These are phyloP conservation scores for Hemitrygon akajei DNA, from an alignment of 2,797 vertebrate species.

Conservation along the genomic window DNA sequence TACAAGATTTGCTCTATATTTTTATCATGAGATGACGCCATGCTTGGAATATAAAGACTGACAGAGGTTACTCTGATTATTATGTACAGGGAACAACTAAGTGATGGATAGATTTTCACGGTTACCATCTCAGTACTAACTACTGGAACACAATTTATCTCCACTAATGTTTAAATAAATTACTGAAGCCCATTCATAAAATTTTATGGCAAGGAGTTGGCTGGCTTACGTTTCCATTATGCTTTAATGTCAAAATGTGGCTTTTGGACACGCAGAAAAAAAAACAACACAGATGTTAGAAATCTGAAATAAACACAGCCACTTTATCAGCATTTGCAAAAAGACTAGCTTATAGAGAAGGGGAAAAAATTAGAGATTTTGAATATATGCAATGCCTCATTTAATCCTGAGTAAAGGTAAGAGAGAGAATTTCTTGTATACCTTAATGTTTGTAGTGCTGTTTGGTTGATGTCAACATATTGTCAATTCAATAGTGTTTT, in stretches of 20 bases:
- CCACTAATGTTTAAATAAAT: constrained; percentile 19
- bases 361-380: not conserved
- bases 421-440: not conserved
- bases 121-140: not conserved
- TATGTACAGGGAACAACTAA: not conserved
- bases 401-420: not conserved
- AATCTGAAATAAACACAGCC: not conserved
- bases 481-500: no score
- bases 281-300: not conserved
- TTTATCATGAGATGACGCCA: not conserved
- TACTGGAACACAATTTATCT: constrained; percentile 14
- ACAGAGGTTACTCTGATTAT: constrained; percentile 21
- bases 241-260: not conserved
- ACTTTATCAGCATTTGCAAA: not conserved
- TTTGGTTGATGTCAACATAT: not conserved
- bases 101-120: not conserved
- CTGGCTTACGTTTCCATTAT: not conserved
- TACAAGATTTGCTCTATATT: not conserved
- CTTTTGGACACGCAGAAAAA: not conserved
- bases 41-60: not conserved
- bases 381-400: not conserved
- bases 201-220: not conserved
- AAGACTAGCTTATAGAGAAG: not conserved
- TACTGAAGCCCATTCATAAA: constrained; percentile 32
- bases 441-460: not conserved